phyloP scores from a whole-genome alignment of 64 coral and sea anemone genomes.

The Catalaphyllia jardinei region DNA sequence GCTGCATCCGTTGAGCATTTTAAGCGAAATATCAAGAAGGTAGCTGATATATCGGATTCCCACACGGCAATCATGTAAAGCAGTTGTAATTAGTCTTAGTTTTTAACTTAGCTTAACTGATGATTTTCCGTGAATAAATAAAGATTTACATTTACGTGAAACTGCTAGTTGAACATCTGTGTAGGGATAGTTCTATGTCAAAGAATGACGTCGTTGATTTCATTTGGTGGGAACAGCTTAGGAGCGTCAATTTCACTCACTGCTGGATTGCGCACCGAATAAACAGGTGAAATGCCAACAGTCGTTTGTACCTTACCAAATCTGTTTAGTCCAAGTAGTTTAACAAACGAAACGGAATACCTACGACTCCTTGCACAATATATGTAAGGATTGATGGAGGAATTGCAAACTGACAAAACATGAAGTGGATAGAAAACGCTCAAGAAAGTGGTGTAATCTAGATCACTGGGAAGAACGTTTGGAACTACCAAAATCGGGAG shows the following conservation, averaged over 20 bases:
- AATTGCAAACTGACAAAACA: slow-evolving; percentile 39
- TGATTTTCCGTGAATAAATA: too few species aligned
- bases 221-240: neutral
- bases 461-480: neutral
- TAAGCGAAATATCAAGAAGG: too few species aligned
- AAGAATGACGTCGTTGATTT: slow-evolving; percentile 5
- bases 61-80: too few species aligned
- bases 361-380: slow-evolving; percentile 26
- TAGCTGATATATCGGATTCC: too few species aligned
- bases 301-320: neutral
- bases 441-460: neutral
- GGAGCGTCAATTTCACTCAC: neutral
- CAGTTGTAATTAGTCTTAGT: too few species aligned
- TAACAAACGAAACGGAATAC: slow-evolving; percentile 7
- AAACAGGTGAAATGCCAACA: too few species aligned
- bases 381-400: slow-evolving; percentile 37
- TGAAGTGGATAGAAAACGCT: neutral
- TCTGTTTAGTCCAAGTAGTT: neutral
- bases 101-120: too few species aligned
- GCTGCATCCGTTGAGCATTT: too few species aligned
- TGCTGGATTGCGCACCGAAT: too few species aligned
- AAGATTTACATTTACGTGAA: too few species aligned
- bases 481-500: slow-evolving; percentile 19
- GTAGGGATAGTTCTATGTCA: neutral
- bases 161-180: too few species aligned